Evolutionary conservation across 2,888 invertebrate species (phyloP).

Genomic region (Morpho helenor): DNA sequence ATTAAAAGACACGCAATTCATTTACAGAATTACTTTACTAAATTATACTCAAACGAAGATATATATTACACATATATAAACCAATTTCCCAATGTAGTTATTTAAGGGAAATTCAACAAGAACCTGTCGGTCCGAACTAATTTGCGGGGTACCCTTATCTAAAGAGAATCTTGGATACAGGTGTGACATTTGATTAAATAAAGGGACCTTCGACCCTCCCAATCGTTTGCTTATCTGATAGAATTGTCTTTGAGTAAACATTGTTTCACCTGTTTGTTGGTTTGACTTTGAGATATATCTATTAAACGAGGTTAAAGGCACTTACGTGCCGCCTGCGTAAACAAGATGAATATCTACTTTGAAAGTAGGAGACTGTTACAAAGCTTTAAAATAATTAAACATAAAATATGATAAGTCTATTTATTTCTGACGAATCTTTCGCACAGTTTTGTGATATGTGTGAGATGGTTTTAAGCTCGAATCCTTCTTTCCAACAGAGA

Average conservation of each 20-base stretch:
- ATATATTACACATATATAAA: neutral
- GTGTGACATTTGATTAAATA: constrained; percentile 28
- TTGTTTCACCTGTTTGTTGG: constrained; percentile 13
- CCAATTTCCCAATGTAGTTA: constrained; percentile 3
- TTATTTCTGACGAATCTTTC: no score
- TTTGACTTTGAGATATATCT: constrained; percentile 12
- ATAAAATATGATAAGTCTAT: no score
- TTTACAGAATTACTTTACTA: no score
- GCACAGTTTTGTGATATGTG: no score
- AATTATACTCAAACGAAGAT: no score
- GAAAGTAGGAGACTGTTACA: no score
- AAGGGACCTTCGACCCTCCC: constrained; percentile 20
- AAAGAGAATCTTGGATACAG: constrained; percentile 17
- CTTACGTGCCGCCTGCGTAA: neutral
- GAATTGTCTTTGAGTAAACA: constrained; percentile 17
- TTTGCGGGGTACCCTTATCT: constrained; percentile 23
- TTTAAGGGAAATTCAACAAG: constrained; percentile 6
- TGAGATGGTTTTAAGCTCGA: no score
- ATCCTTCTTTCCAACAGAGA: no score
- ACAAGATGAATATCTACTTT: neutral
- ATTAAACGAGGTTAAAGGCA: constrained; percentile 3
- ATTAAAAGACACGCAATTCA: no score
- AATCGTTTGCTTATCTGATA: constrained; percentile 21
- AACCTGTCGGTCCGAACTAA: constrained; percentile 15
- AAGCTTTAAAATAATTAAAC: neutral